A percentile compares a stretch with the other conserved stretches of the same genome.
Conservation (phyloP, 1,140 invertebrate species). For the Drosophila nikananu region DNA sequence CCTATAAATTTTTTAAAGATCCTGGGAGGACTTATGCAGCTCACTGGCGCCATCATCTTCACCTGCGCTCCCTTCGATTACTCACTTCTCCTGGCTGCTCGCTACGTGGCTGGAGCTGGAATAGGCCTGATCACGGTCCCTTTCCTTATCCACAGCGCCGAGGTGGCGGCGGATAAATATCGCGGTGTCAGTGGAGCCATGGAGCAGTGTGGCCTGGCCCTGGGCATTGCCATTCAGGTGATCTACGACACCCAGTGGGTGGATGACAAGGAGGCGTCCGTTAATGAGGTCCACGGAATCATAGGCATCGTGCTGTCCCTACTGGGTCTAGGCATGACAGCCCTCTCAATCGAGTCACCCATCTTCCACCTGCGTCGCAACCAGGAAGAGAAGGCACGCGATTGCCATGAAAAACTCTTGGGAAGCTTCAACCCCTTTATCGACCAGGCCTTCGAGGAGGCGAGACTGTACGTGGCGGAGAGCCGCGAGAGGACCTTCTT, state of each 20-base stretch:
- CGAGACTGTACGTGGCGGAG: constrained; percentile 51
- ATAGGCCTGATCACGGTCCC: constrained; percentile 63
- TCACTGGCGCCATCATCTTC: constrained; percentile 63
- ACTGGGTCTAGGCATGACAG: constrained; percentile 1
- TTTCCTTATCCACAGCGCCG: constrained; percentile 64
- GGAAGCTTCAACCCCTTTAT: constrained; percentile 6
- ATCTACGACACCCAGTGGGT: constrained; percentile 64
- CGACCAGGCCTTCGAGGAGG: constrained; percentile 26
- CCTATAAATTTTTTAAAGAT: constrained; percentile 1
- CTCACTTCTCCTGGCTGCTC: constrained; percentile 52
- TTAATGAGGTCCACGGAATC: constrained; percentile 30
- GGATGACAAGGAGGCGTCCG: constrained; percentile 5
- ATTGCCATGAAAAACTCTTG: constrained; percentile 41
- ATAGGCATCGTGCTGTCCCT: constrained; percentile 21
- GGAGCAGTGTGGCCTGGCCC: constrained; percentile 60
- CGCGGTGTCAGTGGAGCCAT: constrained; percentile 50
- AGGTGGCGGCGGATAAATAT: constrained; percentile 44
- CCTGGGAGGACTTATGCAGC: constrained; percentile 35
- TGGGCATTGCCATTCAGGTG: constrained; percentile 68
- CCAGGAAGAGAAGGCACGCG: constrained; percentile 38
- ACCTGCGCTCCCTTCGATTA: constrained; percentile 57
- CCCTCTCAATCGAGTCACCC: constrained; percentile 59
- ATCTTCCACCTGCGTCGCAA: constrained; percentile 43
- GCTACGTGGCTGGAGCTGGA: constrained; percentile 66
- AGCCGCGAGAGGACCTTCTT: constrained; percentile 19